phyloP scores from a whole-genome alignment of 2,888 invertebrate species.

The Papilio protenor region DNA sequence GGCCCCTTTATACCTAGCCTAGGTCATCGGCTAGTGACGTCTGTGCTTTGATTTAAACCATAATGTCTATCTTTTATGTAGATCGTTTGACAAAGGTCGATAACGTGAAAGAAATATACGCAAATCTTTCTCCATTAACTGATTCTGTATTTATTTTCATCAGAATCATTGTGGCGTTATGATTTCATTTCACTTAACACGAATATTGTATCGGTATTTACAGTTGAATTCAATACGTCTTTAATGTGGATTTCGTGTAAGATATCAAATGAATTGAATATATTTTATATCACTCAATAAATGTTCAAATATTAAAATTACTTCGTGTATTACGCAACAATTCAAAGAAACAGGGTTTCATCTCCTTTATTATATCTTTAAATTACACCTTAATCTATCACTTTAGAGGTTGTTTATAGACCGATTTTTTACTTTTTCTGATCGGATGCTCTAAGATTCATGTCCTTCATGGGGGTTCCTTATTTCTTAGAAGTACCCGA shows the following conservation, averaged over 20 bases:
- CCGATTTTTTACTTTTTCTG: too few species aligned
- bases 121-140: not conserved
- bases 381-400: too few species aligned
- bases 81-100: not conserved
- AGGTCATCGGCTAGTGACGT: too few species aligned
- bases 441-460: too few species aligned
- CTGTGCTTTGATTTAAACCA: not conserved
- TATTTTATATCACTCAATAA: not conserved
- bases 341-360: not conserved
- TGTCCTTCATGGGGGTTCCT: too few species aligned
- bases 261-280: not conserved
- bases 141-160: not conserved
- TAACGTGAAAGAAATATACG: not conserved
- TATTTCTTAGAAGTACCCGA: too few species aligned
- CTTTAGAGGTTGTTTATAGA: too few species aligned
- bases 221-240: conserved; percentile 7
- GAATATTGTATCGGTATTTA: conserved; percentile 11
- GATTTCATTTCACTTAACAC: conserved; percentile 20
- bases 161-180: conserved; percentile 16
- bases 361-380: not conserved
- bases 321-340: not conserved
- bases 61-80: not conserved
- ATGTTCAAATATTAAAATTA: not conserved
- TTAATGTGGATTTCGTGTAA: not conserved
- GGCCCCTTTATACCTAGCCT: too few species aligned